Evolutionary conservation across 2,113 vertebrate genomes (phyloP).

Genomic region (Patagioenas fasciata): DNA sequence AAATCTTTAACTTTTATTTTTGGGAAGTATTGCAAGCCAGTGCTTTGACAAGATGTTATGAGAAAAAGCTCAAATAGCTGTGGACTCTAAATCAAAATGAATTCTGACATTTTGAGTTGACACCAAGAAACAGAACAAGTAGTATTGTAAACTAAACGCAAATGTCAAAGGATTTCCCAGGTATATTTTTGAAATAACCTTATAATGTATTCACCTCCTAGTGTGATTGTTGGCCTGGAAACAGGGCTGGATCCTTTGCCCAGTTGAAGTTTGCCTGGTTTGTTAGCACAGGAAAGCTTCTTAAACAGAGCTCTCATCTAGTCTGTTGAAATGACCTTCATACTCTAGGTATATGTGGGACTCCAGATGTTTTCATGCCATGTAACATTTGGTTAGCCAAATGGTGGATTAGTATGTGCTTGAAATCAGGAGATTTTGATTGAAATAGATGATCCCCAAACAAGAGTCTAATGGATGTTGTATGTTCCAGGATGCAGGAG

Average conservation of each 20-base stretch:
- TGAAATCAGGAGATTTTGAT: not conserved
- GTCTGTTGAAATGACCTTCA: not conserved
- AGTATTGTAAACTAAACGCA: not conserved
- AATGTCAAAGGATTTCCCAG: not conserved
- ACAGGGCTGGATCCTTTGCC: not conserved
- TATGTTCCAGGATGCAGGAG: not conserved
- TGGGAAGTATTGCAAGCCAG: not conserved
- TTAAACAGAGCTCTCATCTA: not conserved
- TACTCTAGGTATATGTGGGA: not conserved
- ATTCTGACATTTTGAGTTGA: not conserved
- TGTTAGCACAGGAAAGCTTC: not conserved
- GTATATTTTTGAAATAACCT: not conserved
- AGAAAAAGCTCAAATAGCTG: not conserved
- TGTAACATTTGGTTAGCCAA: not conserved
- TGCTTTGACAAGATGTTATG: not conserved
- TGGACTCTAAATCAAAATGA: not conserved
- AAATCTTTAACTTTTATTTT: not conserved
- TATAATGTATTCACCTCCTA: not conserved
- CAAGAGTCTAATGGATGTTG: not conserved
- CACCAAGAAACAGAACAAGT: not conserved
- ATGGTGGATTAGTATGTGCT: not conserved
- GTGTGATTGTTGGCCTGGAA: not conserved
- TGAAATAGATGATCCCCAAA: not conserved
- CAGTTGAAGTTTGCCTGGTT: accelerated
- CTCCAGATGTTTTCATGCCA: not conserved